These are phyloP conservation scores for Taurulus bubalis DNA, from an alignment of 2,113 vertebrate species.

Conservation along the genomic window DNA sequence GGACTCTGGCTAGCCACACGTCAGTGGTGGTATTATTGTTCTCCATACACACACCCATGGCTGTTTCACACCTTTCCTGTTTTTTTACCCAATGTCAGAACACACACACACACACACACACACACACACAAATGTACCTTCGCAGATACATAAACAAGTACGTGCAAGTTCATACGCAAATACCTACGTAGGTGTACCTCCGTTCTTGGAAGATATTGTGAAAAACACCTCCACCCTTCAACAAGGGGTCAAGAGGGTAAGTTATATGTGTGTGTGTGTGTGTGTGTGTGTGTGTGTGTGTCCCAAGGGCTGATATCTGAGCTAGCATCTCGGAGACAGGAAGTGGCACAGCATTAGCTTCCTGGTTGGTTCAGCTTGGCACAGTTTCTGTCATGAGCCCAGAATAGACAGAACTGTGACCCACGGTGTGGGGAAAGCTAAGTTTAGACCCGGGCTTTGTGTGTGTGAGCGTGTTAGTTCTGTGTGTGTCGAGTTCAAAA, in stretches of 20 bases:
- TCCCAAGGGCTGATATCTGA: constrained; percentile 26
- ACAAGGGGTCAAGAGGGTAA: constrained; percentile 28
- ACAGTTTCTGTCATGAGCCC: constrained; percentile 52
- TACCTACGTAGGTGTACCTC: constrained; percentile 50
- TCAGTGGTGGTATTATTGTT: too few relatives aligned
- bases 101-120: constrained; percentile 29
- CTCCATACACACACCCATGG: constrained; percentile 14
- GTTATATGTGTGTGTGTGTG: constrained; percentile 3
- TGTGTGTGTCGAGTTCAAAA: not conserved
- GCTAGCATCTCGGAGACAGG: constrained; percentile 47
- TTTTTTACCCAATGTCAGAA: constrained; percentile 53
- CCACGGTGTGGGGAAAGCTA: constrained; percentile 36
- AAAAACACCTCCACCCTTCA: constrained; percentile 73
- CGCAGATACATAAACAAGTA: constrained; percentile 28
- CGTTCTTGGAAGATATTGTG: constrained; percentile 46
- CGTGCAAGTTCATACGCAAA: not conserved
- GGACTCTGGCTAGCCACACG: too few relatives aligned
- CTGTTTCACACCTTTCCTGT: constrained; percentile 72
- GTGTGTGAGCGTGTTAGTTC: not conserved
- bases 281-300: constrained; percentile 18
- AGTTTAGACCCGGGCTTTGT: constrained; percentile 43
- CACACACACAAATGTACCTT: constrained; percentile 20
- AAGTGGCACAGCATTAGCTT: constrained; percentile 68
- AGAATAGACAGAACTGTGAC: constrained; percentile 62
- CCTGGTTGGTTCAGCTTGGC: constrained; percentile 62